phyloP scores from a whole-genome alignment of 2,797 vertebrate species.

The Xenentodon cancila region DNA sequence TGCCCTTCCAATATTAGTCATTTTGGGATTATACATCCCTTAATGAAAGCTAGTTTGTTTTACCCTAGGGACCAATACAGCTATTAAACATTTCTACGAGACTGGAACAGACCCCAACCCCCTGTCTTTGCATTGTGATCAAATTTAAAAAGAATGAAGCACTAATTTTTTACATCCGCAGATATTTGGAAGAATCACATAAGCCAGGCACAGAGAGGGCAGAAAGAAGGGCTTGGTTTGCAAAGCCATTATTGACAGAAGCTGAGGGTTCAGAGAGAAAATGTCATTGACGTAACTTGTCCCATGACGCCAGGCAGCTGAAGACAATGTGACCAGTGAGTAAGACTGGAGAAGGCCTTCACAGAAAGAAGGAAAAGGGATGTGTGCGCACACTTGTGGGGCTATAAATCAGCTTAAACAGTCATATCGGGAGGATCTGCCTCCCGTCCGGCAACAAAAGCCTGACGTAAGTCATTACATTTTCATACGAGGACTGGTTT shows the following conservation, averaged over 20 bases:
- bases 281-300: conserved; percentile 73
- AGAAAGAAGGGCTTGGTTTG: conserved; percentile 25
- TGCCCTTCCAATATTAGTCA: neutral
- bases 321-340: conserved; percentile 77
- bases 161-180: neutral
- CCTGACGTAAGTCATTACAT: conserved; percentile 4
- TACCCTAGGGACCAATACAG: neutral
- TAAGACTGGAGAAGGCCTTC: conserved; percentile 46
- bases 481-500: neutral
- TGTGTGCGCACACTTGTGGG: conserved; percentile 4
- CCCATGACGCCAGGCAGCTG: conserved; percentile 64
- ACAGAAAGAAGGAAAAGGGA: conserved; percentile 25
- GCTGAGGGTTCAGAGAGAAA: conserved; percentile 57
- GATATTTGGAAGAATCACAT: conserved; percentile 18
- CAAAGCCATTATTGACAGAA: conserved; percentile 66
- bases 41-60: neutral
- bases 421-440: conserved; percentile 6
- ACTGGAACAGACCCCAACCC: conserved; percentile 1
- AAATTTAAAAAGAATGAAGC: neutral
- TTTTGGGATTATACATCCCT: neutral
- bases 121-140: neutral
- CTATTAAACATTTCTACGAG: conserved; percentile 1
- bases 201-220: conserved; percentile 13
- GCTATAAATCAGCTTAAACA: conserved; percentile 32
- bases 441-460: conserved; percentile 9